Conservation (phyloP, 2,888 invertebrate species). For the Drosophila anomelani region DNA sequence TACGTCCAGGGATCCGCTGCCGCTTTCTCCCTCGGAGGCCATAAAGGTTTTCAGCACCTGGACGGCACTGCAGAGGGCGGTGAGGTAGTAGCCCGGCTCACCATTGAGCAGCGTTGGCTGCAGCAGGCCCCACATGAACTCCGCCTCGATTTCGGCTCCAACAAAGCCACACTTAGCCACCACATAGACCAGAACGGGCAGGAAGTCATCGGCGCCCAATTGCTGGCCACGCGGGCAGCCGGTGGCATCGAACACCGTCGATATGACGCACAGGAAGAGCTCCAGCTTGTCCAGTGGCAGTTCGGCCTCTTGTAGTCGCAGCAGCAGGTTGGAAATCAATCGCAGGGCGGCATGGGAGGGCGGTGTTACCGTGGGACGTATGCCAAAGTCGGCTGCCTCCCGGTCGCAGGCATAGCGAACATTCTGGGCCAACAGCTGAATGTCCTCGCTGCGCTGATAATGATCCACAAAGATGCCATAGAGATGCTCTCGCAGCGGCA, state of each 20-base stretch:
- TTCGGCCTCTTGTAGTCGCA: slow-evolving; percentile 94
- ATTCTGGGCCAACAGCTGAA: slow-evolving; percentile 88
- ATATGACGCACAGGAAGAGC: slow-evolving; percentile 94
- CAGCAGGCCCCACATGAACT: slow-evolving; percentile 97
- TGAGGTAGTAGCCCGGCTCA: slow-evolving; percentile 97
- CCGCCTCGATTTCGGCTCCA: slow-evolving; percentile 97
- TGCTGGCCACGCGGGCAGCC: slow-evolving; percentile 84
- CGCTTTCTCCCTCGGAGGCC: slow-evolving; percentile 83
- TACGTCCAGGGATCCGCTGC: slow-evolving; percentile 84
- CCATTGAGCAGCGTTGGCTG: slow-evolving; percentile 96
- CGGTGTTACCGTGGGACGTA: slow-evolving; percentile 88
- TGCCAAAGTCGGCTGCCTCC: slow-evolving; percentile 83
- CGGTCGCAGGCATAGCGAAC: slow-evolving; percentile 84
- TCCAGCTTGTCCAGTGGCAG: slow-evolving; percentile 97
- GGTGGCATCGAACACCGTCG: slow-evolving; percentile 92
- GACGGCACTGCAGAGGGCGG: slow-evolving; percentile 96
- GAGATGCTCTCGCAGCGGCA: slow-evolving; percentile 93
- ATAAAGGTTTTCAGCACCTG: slow-evolving; percentile 85
- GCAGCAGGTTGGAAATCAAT: slow-evolving; percentile 91
- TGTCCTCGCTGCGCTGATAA: slow-evolving; percentile 91
- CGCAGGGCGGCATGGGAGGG: slow-evolving; percentile 91
- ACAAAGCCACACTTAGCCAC: slow-evolving; percentile 95
- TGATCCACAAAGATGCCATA: slow-evolving; percentile 94
- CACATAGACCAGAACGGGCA: slow-evolving; percentile 96
- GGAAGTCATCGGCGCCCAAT: slow-evolving; percentile 94